Percentiles rank a stretch among this genome's conserved stretches.
These are phyloP conservation scores for Rhabdornis inornatus DNA, from an alignment of 2,113 vertebrate genomes.

Conservation along the genomic window DNA sequence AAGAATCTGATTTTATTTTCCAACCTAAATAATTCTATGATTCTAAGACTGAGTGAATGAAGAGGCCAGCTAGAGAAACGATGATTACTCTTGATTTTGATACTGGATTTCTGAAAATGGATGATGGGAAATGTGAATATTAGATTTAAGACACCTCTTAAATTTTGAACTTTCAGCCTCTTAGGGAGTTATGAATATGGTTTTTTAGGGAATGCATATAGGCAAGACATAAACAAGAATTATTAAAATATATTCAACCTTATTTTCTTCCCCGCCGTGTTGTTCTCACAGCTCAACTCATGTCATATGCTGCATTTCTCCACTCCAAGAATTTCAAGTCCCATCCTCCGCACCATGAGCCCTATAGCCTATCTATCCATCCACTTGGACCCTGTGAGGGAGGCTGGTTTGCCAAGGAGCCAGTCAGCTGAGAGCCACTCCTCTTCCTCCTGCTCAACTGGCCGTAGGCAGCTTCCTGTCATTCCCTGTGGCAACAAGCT, in stretches of 20 bases:
- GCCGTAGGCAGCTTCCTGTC: constrained; percentile 86
- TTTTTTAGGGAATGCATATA: background rate
- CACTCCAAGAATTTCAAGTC: constrained; percentile 80
- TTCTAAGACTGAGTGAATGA: background rate
- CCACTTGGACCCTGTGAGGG: constrained; percentile 81
- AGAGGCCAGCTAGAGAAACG: background rate
- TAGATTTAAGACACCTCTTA: background rate
- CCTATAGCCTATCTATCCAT: constrained; percentile 82
- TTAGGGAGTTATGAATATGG: background rate
- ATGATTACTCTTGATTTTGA: background rate
- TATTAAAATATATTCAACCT: constrained; percentile 25
- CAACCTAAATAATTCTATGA: background rate
- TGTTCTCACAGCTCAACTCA: constrained; percentile 85
- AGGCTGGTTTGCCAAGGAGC: constrained; percentile 80
- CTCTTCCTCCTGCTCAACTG: constrained; percentile 76
- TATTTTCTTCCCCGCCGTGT: constrained; percentile 57
- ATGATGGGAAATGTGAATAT: background rate
- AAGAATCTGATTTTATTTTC: background rate
- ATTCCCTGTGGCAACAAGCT: constrained; percentile 84
- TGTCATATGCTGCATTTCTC: constrained; percentile 87
- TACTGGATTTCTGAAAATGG: background rate
- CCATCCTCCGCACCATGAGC: constrained; percentile 83
- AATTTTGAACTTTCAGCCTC: background rate
- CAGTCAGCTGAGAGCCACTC: constrained; percentile 81
- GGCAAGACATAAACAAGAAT: background rate